These are phyloP conservation scores for Sigmodon hispidus DNA, from an alignment of 2,113 vertebrate genomes.

Conservation along the genomic window DNA sequence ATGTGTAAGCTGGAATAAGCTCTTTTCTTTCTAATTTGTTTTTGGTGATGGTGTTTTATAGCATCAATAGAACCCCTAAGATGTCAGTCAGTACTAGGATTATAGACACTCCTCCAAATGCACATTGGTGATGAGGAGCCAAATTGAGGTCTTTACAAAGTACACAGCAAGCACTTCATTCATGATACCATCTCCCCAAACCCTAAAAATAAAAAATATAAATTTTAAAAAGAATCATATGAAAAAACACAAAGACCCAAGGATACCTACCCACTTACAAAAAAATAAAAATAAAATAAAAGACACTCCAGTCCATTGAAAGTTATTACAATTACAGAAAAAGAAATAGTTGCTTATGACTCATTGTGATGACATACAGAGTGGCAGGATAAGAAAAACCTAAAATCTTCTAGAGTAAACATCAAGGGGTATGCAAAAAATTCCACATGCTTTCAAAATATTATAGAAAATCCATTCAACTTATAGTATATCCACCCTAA, in stretches of 20 bases:
- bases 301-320: background rate
- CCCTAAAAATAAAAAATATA: background rate
- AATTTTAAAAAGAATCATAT: background rate
- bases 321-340: background rate
- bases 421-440: background rate
- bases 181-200: background rate
- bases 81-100: background rate
- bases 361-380: background rate
- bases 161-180: background rate
- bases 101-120: background rate
- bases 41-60: background rate
- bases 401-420: background rate
- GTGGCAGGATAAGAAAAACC: background rate
- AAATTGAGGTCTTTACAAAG: background rate
- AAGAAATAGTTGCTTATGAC: background rate
- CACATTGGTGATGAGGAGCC: background rate
- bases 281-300: too few species aligned
- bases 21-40: background rate
- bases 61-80: background rate
- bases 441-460: background rate
- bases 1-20: background rate
- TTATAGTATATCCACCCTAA: background rate
- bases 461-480: background rate
- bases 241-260: background rate
- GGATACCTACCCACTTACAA: background rate